These are phyloP conservation scores for Halcyon leucocephala DNA, from an alignment of 2,797 vertebrate genomes.

Conservation along the genomic window DNA sequence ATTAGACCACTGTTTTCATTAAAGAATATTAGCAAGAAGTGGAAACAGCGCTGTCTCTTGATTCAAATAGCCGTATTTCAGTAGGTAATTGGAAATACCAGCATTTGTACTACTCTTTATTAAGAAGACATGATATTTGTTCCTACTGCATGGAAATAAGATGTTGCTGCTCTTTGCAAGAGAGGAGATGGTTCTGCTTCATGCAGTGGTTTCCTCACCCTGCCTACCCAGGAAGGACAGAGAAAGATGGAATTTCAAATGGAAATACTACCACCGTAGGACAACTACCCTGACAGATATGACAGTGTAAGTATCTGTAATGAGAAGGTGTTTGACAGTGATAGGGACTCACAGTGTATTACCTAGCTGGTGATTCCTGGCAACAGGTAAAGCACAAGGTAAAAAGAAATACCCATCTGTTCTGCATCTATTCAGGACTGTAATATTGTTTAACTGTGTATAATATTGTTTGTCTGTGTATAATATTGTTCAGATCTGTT, in stretches of 20 bases:
- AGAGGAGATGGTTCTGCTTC: neutral
- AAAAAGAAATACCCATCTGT: neutral
- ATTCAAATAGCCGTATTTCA: neutral
- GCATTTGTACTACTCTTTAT: neutral
- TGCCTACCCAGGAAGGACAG: neutral
- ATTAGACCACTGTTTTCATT: neutral
- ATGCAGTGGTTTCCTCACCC: neutral
- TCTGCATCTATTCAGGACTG: neutral
- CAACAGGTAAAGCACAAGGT: neutral
- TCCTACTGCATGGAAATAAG: neutral
- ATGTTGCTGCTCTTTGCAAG: neutral
- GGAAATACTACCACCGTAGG: neutral
- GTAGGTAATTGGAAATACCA: neutral
- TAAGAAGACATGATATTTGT: neutral
- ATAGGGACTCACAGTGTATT: neutral
- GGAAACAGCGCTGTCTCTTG: neutral
- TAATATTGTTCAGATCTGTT: neutral
- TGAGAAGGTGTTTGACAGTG: neutral
- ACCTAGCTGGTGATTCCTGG: neutral
- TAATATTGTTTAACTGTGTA: neutral
- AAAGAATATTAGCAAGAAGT: neutral
- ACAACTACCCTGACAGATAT: neutral
- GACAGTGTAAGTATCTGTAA: neutral
- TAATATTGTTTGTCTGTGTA: neutral
- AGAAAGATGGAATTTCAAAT: neutral